Conservation (phyloP, 1,140 invertebrate species). For the Gonatopus flavifemur region DNA sequence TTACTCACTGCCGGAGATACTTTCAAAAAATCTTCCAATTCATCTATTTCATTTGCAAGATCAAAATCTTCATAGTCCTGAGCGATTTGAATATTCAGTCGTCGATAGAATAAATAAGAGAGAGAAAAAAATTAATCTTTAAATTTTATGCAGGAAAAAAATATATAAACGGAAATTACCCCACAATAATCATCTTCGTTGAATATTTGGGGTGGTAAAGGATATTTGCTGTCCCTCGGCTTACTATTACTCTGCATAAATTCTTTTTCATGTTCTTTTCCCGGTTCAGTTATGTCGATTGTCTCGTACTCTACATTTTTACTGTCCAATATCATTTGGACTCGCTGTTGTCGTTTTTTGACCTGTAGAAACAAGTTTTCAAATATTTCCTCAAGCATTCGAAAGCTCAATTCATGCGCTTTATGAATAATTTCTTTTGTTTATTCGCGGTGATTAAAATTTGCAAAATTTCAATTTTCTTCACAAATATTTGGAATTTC, state of each 20-base stretch:
- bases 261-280: constrained; percentile 83
- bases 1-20: constrained; percentile 59
- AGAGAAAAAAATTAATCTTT: not conserved
- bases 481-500: too few species aligned
- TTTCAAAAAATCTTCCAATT: constrained; percentile 82
- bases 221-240: constrained; percentile 71
- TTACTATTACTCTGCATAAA: constrained; percentile 90
- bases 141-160: not conserved
- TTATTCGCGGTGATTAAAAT: too few species aligned
- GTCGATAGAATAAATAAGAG: constrained; percentile 4
- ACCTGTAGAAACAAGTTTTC: constrained; percentile 68
- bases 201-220: constrained; percentile 92
- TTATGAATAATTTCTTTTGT: too few species aligned
- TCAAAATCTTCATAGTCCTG: constrained; percentile 94
- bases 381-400: not conserved
- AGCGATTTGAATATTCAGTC: too few species aligned
- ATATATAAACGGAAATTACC: constrained; percentile 61
- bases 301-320: constrained; percentile 84
- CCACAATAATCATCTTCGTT: constrained; percentile 91
- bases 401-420: too few species aligned
- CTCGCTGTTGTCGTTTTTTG: constrained; percentile 89
- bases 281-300: constrained; percentile 91
- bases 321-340: constrained; percentile 88
- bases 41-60: constrained; percentile 87
- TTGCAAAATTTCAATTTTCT: too few species aligned